Evolutionary conservation across 2,888 invertebrate species (phyloP).

Genomic region (Hofmannophila pseudospretella): DNA sequence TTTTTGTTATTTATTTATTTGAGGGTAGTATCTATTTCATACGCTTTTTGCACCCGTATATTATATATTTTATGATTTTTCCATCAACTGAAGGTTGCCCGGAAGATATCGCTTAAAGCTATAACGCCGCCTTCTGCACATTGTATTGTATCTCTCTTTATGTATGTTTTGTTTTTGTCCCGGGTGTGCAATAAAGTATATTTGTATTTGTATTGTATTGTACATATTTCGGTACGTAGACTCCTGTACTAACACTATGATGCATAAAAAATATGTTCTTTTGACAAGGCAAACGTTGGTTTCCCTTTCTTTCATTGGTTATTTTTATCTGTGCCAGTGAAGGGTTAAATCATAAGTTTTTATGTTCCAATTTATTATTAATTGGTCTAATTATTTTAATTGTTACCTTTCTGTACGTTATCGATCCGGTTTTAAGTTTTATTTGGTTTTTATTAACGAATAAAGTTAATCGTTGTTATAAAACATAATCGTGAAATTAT

Average conservation of each 20-base stretch:
- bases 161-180: too few species aligned
- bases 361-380: conserved; percentile 1
- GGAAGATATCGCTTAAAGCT: too few species aligned
- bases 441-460: background rate
- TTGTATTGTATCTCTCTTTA: too few species aligned
- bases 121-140: too few species aligned
- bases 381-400: conserved; percentile 2
- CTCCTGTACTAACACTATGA: conserved; percentile 1
- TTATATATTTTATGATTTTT: too few species aligned
- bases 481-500: background rate
- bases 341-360: conserved; percentile 2
- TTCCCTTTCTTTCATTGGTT: conserved; percentile 3
- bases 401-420: conserved; percentile 1
- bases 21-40: too few species aligned
- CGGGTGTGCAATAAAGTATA: too few species aligned
- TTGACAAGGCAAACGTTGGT: conserved; percentile 4
- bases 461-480: background rate
- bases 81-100: too few species aligned
- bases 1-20: too few species aligned
- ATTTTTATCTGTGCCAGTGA: background rate
- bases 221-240: too few species aligned
- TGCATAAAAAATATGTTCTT: background rate
- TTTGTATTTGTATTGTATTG: too few species aligned
- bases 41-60: too few species aligned
- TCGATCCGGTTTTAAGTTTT: conserved; percentile 1